Evolutionary conservation across 2,888 invertebrate genomes (phyloP), one percentile per base, ranked within the genome.

Genomic region (Eretmocerus hayati): DNA sequence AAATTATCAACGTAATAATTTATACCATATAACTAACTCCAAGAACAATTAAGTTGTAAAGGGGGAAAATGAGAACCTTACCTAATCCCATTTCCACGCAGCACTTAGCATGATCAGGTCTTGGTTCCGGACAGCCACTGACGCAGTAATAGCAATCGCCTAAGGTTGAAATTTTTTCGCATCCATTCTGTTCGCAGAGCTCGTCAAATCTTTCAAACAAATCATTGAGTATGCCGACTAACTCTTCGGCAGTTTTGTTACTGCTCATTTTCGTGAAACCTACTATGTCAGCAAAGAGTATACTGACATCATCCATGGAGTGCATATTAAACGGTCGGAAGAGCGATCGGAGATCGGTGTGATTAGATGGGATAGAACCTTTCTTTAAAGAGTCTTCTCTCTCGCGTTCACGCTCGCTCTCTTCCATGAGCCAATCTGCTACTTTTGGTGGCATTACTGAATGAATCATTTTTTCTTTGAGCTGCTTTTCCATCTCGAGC

Each of bases 241-340:
- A 76, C 72, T 94, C 90, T 72, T 94, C 94, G 47, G 96, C 96
- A 59, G 87, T 90, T 75, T 96, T 97, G 61, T 90, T 94, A 57
- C 93, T 91, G 48, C 92, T 90, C 94, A 96, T 96, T 67, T 85
- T 87, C 0, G 96, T 97, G 71, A 97, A 97, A 31, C 96, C 96
- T 19, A 95, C 95, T 64, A 97, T 96, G 69, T 97, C 96, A 22
- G 96, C 96, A 70, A 96, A 96, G 39, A 97, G 74, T 63, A 97
- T 96, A 73, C 92, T 92, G 37, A 96, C 95, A 68, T 93, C 85
- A 58, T 91, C 90, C 92, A 95, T 93, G 48, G 87, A 85, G 69
- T 88, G 89, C 94, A 96, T 96, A 65, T 95, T 94, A 71, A 96
- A 96, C 6, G 94, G 93, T 33, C 96, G 81, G 72, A 96, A 96